A percentile compares a stretch with the other conserved stretches of the same genome.
These are phyloP conservation scores for Yponomeuta evonymella DNA, from an alignment of 2,888 invertebrate species.

Conservation along the genomic window DNA sequence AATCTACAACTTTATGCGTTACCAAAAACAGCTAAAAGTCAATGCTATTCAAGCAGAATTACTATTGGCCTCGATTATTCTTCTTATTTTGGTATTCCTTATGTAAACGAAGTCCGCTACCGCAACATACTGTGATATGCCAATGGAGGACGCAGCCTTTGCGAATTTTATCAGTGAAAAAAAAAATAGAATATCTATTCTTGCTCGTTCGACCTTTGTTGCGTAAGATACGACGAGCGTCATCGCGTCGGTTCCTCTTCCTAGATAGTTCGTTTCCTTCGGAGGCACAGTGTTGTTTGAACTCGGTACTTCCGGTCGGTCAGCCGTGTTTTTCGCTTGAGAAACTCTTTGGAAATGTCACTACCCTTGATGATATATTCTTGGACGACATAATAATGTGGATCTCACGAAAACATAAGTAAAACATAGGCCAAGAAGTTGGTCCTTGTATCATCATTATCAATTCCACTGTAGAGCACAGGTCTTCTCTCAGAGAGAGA, in stretches of 20 bases:
- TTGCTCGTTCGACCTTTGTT: conserved; percentile 38
- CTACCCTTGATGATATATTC: conserved; percentile 12
- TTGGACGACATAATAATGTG: not conserved
- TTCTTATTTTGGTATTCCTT: no score
- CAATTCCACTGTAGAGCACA: no score
- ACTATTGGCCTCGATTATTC: not conserved
- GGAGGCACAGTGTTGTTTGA: conserved; percentile 35
- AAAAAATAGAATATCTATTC: not conserved
- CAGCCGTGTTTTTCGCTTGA: conserved; percentile 22
- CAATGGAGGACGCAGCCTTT: not conserved
- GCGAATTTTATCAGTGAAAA: conserved; percentile 38
- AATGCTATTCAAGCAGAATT: not conserved
- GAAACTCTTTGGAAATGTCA: conserved; percentile 14
- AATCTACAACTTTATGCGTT: not conserved
- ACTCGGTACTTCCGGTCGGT: conserved; percentile 44
- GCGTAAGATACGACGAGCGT: conserved; percentile 46
- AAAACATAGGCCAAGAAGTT: no score
- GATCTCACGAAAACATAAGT: not conserved
- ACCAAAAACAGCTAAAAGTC: not conserved
- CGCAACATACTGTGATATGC: not conserved
- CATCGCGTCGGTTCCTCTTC: conserved; percentile 51
- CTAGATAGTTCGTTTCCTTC: conserved; percentile 35
- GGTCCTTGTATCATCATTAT: no score
- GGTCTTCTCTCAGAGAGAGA: no score
- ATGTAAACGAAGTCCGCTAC: no score